A percentile compares a stretch with the other conserved stretches of the same genome.
Conservation (phyloP, 2,888 invertebrate genomes). For the Nemapogon koenigi region DNA sequence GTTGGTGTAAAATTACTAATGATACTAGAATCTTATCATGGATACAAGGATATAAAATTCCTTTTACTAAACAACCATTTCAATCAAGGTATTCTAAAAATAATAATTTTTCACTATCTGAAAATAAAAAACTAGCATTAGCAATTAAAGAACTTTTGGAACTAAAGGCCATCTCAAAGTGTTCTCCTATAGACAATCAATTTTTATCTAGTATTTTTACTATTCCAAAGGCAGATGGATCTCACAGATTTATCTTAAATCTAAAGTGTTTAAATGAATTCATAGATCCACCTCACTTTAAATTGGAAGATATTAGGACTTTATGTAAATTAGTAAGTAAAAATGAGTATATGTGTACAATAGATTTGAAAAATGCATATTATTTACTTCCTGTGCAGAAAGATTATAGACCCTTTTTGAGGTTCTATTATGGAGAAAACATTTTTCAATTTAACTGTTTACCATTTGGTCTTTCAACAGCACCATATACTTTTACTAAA, state of each 20-base stretch:
- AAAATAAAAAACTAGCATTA: too few relatives aligned
- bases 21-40: too few relatives aligned
- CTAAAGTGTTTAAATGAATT: slow-evolving; percentile 1
- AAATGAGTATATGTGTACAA: not conserved
- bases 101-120: too few relatives aligned
- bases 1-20: too few relatives aligned
- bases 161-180: not conserved
- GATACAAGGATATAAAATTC: too few relatives aligned
- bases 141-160: not conserved
- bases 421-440: slow-evolving; percentile 5
- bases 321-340: slow-evolving; percentile 7
- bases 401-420: slow-evolving; percentile 8
- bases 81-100: too few relatives aligned
- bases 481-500: slow-evolving; percentile 2
- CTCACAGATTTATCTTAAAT: slow-evolving; percentile 10
- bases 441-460: slow-evolving; percentile 10
- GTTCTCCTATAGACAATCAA: not conserved
- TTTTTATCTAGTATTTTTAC: slow-evolving; percentile 4
- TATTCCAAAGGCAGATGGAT: slow-evolving; percentile 6
- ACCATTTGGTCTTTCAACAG: slow-evolving; percentile 2
- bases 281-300: slow-evolving; percentile 8
- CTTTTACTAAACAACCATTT: too few relatives aligned
- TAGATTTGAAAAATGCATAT: slow-evolving; percentile 1
- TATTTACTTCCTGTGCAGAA: not conserved
- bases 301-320: slow-evolving; percentile 10